Evolutionary conservation across 1,140 invertebrate genomes (phyloP).

Genomic region (Hyphantria cunea): DNA sequence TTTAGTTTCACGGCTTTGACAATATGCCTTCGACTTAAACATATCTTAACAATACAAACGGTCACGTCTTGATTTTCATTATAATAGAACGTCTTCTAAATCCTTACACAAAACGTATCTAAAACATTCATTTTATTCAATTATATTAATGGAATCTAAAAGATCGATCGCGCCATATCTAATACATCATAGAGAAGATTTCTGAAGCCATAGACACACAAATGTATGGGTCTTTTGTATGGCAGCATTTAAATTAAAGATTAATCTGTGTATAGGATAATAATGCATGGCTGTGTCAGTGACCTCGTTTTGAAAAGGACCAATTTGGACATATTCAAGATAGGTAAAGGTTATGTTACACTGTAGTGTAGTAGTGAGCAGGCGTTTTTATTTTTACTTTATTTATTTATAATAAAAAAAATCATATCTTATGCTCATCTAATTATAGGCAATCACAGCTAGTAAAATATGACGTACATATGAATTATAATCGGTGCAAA

Average conservation of each 20-base stretch:
- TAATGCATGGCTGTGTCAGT: conserved; percentile 41
- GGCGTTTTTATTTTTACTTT: too few species aligned
- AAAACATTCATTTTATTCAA: conserved; percentile 1
- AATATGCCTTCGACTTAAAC: too few species aligned
- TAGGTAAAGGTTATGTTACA: conserved; percentile 6
- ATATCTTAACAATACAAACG: too few species aligned
- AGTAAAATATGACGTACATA: too few species aligned
- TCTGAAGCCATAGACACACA: conserved; percentile 20
- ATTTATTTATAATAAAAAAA: too few species aligned
- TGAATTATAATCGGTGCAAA: too few species aligned
- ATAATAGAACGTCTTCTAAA: too few species aligned
- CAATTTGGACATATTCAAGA: conserved; percentile 59
- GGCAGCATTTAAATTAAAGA: conserved; percentile 50
- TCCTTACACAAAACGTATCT: too few species aligned
- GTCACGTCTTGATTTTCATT: too few species aligned
- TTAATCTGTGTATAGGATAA: conserved; percentile 49
- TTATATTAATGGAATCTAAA: conserved; percentile 1
- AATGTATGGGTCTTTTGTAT: conserved; percentile 38
- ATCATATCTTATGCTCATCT: too few species aligned
- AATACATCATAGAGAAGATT: conserved; percentile 1
- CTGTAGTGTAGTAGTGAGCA: not conserved
- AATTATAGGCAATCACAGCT: too few species aligned
- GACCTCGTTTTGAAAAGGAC: conserved; percentile 52
- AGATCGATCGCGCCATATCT: conserved; percentile 28
- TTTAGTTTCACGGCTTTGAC: too few species aligned